Percentiles rank a stretch among this genome's conserved stretches.
These are phyloP conservation scores for Axinella damicornis DNA, from an alignment of 37 sponge, comb jelly and placozoan genomes.

Conservation along the genomic window DNA sequence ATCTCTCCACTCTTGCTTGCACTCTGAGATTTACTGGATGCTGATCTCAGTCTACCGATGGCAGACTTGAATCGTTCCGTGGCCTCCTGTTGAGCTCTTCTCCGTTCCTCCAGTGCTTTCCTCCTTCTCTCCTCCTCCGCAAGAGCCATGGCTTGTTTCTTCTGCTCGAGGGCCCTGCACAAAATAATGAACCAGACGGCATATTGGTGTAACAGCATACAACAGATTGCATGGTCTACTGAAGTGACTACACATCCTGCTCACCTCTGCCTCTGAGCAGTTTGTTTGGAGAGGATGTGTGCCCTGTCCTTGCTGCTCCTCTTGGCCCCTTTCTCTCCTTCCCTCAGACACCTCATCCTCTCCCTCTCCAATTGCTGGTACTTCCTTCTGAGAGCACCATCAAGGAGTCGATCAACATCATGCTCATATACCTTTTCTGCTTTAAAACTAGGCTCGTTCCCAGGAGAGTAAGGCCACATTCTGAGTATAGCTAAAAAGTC, in stretches of 20 bases:
- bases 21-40: neutral
- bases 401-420: too few species aligned
- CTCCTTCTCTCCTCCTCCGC: conserved; percentile 80
- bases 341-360: conserved; percentile 6
- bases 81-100: conserved; percentile 60
- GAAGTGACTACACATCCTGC: neutral
- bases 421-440: neutral
- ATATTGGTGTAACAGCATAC: too few species aligned
- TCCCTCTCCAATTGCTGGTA: conserved; percentile 57
- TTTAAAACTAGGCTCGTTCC: neutral
- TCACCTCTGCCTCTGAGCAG: conserved; percentile 68
- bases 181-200: neutral
- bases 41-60: conserved; percentile 13
- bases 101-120: conserved; percentile 64
- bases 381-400: conserved; percentile 24
- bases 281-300: conserved; percentile 65
- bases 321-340: neutral
- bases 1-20: neutral
- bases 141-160: conserved; percentile 45
- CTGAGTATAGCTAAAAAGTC: too few species aligned
- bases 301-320: conserved; percentile 29
- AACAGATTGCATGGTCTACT: too few species aligned
- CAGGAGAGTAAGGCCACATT: too few species aligned
- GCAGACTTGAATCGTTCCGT: conserved; percentile 48
- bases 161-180: conserved; percentile 74